A percentile compares a stretch with the other conserved stretches of the same genome.
Evolutionary conservation across 2,797 vertebrate species (phyloP).

Genomic region (Buphagus erythrorhynchus): DNA sequence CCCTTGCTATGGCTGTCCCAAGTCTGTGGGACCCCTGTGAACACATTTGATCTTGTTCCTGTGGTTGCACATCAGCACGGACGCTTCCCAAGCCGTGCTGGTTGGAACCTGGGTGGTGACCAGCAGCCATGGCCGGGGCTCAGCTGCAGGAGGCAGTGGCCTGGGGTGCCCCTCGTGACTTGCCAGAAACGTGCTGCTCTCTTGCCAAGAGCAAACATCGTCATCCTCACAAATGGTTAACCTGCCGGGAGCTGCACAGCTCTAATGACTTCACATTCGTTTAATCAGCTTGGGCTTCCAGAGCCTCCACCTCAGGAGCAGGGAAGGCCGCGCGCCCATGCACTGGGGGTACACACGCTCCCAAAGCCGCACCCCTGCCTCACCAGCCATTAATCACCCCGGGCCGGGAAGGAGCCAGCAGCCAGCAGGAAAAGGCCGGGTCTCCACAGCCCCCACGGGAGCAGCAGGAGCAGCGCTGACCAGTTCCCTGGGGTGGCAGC

Average conservation of each 20-base stretch:
- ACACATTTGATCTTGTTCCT: not conserved
- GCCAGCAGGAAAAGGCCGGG: not conserved
- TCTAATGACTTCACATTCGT: constrained; percentile 68
- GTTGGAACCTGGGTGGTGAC: not conserved
- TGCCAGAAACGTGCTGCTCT: not conserved
- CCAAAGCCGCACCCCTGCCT: not conserved
- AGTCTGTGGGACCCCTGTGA: not conserved
- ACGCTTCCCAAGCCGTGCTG: accelerated
- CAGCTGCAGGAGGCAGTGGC: not conserved
- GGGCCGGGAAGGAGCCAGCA: not conserved
- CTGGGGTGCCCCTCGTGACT: accelerated
- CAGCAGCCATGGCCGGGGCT: not conserved
- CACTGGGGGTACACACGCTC: not conserved
- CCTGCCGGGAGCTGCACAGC: constrained; percentile 39
- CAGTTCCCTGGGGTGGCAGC: not conserved
- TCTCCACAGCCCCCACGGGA: not conserved
- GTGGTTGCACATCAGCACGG: not conserved
- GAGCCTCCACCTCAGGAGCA: constrained; percentile 24
- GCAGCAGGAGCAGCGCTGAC: not conserved
- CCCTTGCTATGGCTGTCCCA: not conserved
- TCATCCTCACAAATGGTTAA: constrained; percentile 66
- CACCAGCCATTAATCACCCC: constrained; percentile 24
- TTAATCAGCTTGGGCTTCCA: constrained; percentile 68
- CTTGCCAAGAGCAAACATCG: not conserved
- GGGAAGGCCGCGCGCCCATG: constrained; percentile 8